A percentile compares a stretch with the other conserved stretches of the same genome.
Evolutionary conservation across 2,888 invertebrate genomes (phyloP).

Genomic region (Caenorhabditis macrosperma): DNA sequence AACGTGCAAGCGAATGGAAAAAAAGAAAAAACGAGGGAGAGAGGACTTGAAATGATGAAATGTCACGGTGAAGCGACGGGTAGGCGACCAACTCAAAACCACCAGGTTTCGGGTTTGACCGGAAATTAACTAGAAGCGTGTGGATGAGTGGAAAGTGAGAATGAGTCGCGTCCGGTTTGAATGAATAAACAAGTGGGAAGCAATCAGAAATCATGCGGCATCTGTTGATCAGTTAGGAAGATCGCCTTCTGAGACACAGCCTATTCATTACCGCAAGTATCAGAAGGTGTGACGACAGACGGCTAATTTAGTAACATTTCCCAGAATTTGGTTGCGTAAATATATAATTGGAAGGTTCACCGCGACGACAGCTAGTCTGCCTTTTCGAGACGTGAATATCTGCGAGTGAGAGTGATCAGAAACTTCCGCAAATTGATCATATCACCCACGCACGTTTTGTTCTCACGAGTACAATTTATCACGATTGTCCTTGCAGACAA

Average conservation of each 20-base stretch:
- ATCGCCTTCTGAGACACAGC: not conserved
- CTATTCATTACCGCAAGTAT: not conserved
- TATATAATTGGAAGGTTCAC: not conserved
- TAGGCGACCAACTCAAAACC: conserved; percentile 37
- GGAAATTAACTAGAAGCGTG: conserved; percentile 52
- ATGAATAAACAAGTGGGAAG: conserved; percentile 38
- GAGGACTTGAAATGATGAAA: not conserved
- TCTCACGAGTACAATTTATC: conserved; percentile 35
- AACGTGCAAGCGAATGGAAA: not conserved
- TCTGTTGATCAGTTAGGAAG: not conserved
- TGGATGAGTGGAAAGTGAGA: conserved; percentile 36
- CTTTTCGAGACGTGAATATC: not conserved
- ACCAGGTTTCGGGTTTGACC: conserved; percentile 36
- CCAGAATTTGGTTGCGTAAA: conserved; percentile 12
- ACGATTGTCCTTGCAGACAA: conserved; percentile 15
- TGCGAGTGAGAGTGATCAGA: not conserved
- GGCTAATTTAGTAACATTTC: conserved; percentile 13
- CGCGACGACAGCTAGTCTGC: not conserved
- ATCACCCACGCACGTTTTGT: conserved; percentile 24
- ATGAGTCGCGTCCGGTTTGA: conserved; percentile 18
- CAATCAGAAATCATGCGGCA: conserved; percentile 30
- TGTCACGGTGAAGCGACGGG: conserved; percentile 8
- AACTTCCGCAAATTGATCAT: not conserved
- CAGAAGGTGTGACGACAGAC: conserved; percentile 32
- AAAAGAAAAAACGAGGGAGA: not conserved